Conservation (phyloP, 2,888 invertebrate species). For the Cremastinae sp. region DNA sequence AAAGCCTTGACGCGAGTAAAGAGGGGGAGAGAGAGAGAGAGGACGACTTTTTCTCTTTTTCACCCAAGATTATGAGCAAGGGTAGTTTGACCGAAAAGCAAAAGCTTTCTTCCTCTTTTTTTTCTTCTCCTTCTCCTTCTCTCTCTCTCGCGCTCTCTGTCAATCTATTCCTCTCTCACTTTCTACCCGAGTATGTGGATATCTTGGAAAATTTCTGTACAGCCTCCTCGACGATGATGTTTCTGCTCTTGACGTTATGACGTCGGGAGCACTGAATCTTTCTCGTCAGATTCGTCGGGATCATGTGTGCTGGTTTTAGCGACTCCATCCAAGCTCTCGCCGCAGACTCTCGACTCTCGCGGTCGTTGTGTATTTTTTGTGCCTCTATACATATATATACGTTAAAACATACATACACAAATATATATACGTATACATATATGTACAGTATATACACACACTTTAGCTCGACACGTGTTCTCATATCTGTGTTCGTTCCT, state of each 20-base stretch:
- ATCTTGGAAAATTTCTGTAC: not conserved
- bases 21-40: conserved; percentile 6
- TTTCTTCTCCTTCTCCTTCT: not conserved
- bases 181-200: no score
- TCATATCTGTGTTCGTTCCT: conserved; percentile 2
- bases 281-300: conserved; percentile 48
- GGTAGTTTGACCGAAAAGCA: conserved; percentile 40
- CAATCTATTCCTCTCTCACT: no score
- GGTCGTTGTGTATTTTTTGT: no score
- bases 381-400: no score
- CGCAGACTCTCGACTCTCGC: conserved; percentile 20
- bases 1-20: not conserved
- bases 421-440: not conserved
- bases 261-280: conserved; percentile 32
- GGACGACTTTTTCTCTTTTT: conserved; percentile 7
- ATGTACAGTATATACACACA: not conserved
- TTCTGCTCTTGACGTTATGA: conserved; percentile 45
- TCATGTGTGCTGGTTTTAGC: conserved; percentile 36
- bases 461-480: not conserved
- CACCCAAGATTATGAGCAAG: conserved; percentile 12
- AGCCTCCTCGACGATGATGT: conserved; percentile 31
- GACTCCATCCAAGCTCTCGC: conserved; percentile 35
- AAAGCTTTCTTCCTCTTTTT: conserved; percentile 16
- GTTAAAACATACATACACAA: not conserved
- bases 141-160: no score